phyloP scores from a whole-genome alignment of 2,113 vertebrate species.

The Polypterus senegalus region DNA sequence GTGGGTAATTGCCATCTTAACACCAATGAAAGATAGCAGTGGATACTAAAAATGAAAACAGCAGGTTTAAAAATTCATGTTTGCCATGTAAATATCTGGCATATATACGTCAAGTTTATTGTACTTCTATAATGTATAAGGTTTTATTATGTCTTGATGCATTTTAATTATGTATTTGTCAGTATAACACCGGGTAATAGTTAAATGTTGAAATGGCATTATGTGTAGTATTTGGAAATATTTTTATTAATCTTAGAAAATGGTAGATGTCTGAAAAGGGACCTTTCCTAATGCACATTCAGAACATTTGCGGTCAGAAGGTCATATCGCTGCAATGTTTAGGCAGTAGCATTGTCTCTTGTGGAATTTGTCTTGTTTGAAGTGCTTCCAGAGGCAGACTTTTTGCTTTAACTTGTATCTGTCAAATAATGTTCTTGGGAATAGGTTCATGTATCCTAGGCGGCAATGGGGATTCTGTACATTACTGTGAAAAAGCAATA shows the following conservation, averaged over 20 bases:
- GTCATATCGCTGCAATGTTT: conserved; percentile 38
- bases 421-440: conserved; percentile 40
- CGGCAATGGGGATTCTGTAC: conserved; percentile 31
- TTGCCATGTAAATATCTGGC: too few relatives aligned
- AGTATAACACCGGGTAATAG: conserved; percentile 2
- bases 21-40: too few relatives aligned
- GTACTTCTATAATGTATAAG: too few relatives aligned
- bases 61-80: too few relatives aligned
- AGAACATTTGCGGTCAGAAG: conserved; percentile 38
- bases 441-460: conserved; percentile 31
- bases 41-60: too few relatives aligned
- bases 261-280: conserved; percentile 42
- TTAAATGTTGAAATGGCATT: conserved; percentile 22
- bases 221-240: conserved; percentile 16
- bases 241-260: conserved; percentile 49
- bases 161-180: too few relatives aligned
- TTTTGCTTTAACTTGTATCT: conserved; percentile 37
- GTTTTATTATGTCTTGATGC: too few relatives aligned
- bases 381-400: conserved; percentile 39
- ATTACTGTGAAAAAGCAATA: not conserved
- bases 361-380: conserved; percentile 50
- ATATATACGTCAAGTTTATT: too few relatives aligned
- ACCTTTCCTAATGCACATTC: conserved; percentile 36
- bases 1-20: too few relatives aligned
- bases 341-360: conserved; percentile 38